These are phyloP conservation scores for Hippopotamus amphibius DNA, from an alignment of 2,113 vertebrate genomes.

Conservation along the genomic window DNA sequence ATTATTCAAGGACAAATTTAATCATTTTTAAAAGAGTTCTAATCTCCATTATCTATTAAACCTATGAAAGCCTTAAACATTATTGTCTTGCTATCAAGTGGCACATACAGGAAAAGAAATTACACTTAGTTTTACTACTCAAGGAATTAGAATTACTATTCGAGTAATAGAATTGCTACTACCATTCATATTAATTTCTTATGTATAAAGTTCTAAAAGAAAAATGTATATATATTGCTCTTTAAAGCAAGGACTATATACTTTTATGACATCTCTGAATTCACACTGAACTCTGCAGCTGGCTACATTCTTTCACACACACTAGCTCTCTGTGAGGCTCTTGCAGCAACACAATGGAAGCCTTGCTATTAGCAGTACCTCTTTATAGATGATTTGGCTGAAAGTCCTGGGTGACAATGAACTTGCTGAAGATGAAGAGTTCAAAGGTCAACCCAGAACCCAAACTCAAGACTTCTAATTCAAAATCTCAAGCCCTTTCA, in stretches of 20 bases:
- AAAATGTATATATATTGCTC: background rate
- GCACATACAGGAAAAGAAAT: background rate
- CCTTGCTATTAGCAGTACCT: accelerated
- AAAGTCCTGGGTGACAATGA: background rate
- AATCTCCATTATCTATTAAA: conserved; percentile 9
- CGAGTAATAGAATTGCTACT: background rate
- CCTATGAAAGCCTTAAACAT: background rate
- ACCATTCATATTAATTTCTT: background rate
- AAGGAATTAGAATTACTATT: background rate
- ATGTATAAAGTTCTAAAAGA: conserved; percentile 1
- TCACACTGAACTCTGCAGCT: background rate
- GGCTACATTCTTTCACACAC: no score
- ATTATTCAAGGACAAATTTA: conserved; percentile 33
- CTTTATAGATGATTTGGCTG: accelerated
- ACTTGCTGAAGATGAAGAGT: background rate
- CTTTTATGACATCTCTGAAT: background rate
- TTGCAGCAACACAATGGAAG: accelerated
- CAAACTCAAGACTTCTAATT: background rate
- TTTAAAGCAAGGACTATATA: background rate
- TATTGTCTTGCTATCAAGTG: background rate
- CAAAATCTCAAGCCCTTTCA: background rate
- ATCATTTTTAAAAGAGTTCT: conserved; percentile 30
- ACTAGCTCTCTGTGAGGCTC: background rate
- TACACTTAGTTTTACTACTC: background rate
- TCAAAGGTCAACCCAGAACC: no score